phyloP scores from a whole-genome alignment of 2,888 invertebrate genomes.

The Calephelis perditalis region DNA sequence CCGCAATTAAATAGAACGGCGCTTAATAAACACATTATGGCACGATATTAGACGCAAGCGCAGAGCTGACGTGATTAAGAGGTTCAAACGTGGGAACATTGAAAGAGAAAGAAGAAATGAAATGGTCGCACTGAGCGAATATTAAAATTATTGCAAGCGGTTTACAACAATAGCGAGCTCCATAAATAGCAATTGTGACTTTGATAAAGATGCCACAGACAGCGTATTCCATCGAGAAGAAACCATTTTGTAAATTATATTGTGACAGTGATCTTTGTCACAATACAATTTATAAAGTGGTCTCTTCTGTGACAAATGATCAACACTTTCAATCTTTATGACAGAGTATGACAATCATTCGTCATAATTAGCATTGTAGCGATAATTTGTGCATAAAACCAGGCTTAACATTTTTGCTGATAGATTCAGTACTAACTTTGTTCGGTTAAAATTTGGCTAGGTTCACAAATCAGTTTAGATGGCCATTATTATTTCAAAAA shows the following conservation, averaged over 20 bases:
- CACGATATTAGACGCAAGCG: slow-evolving; percentile 68
- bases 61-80: slow-evolving; percentile 62
- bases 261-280: neutral
- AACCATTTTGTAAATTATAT: too few species aligned
- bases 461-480: too few species aligned
- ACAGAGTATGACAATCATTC: too few species aligned
- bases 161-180: slow-evolving; percentile 13
- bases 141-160: slow-evolving; percentile 10
- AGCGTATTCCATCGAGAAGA: neutral
- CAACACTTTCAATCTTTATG: too few species aligned
- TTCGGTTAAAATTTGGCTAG: too few species aligned
- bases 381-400: too few species aligned
- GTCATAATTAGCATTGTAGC: too few species aligned
- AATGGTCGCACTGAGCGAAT: slow-evolving; percentile 18
- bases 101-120: slow-evolving; percentile 50
- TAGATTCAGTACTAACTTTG: too few species aligned
- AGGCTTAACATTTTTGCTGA: too few species aligned
- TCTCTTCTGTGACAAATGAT: neutral
- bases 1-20: slow-evolving; percentile 65
- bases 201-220: slow-evolving; percentile 5
- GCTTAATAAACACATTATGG: slow-evolving; percentile 75
- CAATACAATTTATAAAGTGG: neutral
- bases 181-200: slow-evolving; percentile 16
- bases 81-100: slow-evolving; percentile 69
- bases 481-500: too few species aligned